Evolutionary conservation across 2,888 invertebrate genomes (phyloP).

Genomic region (Boloria euphrosyne): DNA sequence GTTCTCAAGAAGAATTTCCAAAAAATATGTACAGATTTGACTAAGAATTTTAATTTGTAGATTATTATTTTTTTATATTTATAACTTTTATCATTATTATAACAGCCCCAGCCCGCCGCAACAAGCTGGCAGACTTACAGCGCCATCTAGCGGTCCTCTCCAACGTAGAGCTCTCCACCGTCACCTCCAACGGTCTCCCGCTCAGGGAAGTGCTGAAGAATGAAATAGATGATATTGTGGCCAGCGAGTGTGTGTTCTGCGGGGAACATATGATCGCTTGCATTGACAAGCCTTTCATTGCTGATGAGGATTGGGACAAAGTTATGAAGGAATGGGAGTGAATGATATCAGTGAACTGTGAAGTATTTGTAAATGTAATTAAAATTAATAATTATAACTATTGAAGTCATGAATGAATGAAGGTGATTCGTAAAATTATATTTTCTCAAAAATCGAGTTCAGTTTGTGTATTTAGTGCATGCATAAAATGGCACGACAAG

Average conservation of each 20-base stretch:
- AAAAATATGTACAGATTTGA: too few relatives aligned
- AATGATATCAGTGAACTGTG: conserved; percentile 43
- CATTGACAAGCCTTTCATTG: conserved; percentile 94
- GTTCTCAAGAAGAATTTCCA: too few relatives aligned
- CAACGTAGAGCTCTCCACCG: conserved; percentile 70
- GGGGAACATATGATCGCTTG: conserved; percentile 95
- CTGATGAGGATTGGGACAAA: conserved; percentile 90
- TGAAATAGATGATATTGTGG: conserved; percentile 94
- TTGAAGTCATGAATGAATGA: too few relatives aligned
- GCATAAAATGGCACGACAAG: too few relatives aligned
- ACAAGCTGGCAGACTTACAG: conserved; percentile 84
- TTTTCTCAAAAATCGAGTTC: too few relatives aligned
- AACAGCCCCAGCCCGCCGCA: conserved; percentile 81
- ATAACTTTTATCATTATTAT: not conserved
- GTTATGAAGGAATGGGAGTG: conserved; percentile 94
- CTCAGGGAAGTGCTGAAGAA: conserved; percentile 86
- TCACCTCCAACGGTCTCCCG: conserved; percentile 70
- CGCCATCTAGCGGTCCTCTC: conserved; percentile 82
- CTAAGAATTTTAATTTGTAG: not conserved
- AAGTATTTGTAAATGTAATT: too few relatives aligned
- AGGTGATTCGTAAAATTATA: too few relatives aligned
- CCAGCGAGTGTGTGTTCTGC: conserved; percentile 95
- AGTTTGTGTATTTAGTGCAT: too few relatives aligned
- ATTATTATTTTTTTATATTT: not conserved
- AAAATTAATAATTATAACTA: not conserved